Percentiles rank a stretch among this genome's conserved stretches.
phyloP scores from a whole-genome alignment of 1,140 invertebrate genomes.

The Drosophila bifasciata region DNA sequence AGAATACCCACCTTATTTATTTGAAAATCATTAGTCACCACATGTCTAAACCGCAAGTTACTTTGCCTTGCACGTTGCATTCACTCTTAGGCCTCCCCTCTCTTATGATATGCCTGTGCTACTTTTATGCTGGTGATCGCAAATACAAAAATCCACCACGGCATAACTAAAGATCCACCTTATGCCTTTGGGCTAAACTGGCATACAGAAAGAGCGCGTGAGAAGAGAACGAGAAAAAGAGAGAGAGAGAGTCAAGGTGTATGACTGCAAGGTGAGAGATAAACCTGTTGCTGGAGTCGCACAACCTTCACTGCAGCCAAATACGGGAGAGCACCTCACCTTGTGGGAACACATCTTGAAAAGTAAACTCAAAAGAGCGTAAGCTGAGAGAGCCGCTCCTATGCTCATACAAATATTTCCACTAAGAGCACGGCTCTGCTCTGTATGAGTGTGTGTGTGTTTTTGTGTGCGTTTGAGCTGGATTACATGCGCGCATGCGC shows the following conservation, averaged over 20 bases:
- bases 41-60: background rate
- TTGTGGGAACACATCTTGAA: background rate
- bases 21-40: slow-evolving; percentile 10
- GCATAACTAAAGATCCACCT: slow-evolving; percentile 49
- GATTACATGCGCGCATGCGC: slow-evolving; percentile 67
- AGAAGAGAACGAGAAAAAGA: background rate
- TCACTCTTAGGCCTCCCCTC: background rate
- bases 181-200: slow-evolving; percentile 54
- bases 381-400: no score
- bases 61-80: slow-evolving; percentile 2
- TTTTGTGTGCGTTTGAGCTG: slow-evolving; percentile 30
- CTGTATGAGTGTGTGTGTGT: slow-evolving; percentile 1
- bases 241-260: slow-evolving; percentile 5
- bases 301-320: no score
- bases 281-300: no score
- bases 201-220: slow-evolving; percentile 39
- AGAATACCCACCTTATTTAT: background rate
- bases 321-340: background rate
- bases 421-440: slow-evolving; percentile 41
- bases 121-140: slow-evolving; percentile 42
- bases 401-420: slow-evolving; percentile 19
- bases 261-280: slow-evolving; percentile 1
- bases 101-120: slow-evolving; percentile 36
- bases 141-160: slow-evolving; percentile 56
- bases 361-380: background rate